Base-by-base conservation (phyloP, 2,113 vertebrate species). In the Cairina moschata region DNA sequence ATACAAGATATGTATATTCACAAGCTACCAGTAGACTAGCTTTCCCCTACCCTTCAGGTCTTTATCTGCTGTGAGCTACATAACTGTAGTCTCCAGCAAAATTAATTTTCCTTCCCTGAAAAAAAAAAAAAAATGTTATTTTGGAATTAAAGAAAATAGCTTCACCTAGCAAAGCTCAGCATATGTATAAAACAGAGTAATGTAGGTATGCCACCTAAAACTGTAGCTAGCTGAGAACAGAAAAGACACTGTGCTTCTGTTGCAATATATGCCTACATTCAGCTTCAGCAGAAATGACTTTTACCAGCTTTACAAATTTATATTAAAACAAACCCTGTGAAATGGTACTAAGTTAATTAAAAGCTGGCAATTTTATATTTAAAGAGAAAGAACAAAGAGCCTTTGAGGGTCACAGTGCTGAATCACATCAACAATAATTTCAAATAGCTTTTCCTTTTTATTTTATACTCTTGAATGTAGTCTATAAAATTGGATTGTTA, bases 281-380 rank as follows among this genome's bases (percentile, higher is more conserved):
- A 31, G 86, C 58, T 80, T 97, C 72, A 76, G 25, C 3, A 48
- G 36, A 91, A 23, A 78, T 77, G 69, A 62, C 17, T 96, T 96
- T 93, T 83, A 96, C 40, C 59, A 86, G 66, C 58, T 96, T 97
- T 97, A 96, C 88, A 97, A 96, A 96, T 92, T 82, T 95, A 71
- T 65, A 65, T 60, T 87, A 90, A 97, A 98, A 97, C 95, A 96
- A 96, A 86, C 77, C 20, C 67, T 58, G 81, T 29, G 17, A 90
- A 84, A 95, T 93, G 73, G 58, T 66, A 55, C 17, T 55, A 96
- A 91, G 65, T 96, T 97, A 96, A 96, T 97, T 96, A 95, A 97
- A 95, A 98, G 92, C 79, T 85, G 84, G 78, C 34, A 38, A 95
- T 96, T 97, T 96, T 96, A 91, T 93, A 79, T 95, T n/a, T 63